These are phyloP conservation scores for Tuta absoluta DNA, from an alignment of 2,888 invertebrate species.

Conservation along the genomic window DNA sequence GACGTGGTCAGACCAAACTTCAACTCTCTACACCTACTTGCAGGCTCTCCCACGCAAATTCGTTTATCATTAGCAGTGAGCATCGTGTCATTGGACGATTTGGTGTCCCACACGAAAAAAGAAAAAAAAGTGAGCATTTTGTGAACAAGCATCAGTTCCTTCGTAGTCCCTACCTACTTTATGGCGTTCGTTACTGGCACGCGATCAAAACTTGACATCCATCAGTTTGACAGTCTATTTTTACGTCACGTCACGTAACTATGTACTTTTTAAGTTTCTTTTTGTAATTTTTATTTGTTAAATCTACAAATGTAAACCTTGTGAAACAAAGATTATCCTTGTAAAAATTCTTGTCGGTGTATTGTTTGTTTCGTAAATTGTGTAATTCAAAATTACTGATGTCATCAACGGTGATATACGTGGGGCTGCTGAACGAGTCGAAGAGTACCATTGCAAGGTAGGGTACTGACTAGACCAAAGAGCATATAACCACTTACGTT, in stretches of 20 bases:
- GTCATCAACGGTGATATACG: slow-evolving; percentile 83
- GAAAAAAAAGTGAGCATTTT: neutral
- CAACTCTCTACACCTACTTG: slow-evolving; percentile 55
- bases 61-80: slow-evolving; percentile 22
- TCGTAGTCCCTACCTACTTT: neutral
- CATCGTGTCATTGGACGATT: too few relatives aligned
- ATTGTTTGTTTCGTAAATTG: slow-evolving; percentile 35
- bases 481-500: too few relatives aligned
- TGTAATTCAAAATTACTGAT: slow-evolving; percentile 55
- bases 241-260: too few relatives aligned
- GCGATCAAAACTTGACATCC: slow-evolving; percentile 33
- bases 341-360: neutral
- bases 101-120: too few relatives aligned
- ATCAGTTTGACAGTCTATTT: neutral
- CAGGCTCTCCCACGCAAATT: slow-evolving; percentile 58
- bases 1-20: neutral
- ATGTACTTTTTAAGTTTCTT: neutral
- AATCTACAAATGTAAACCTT: neutral
- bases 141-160: neutral
- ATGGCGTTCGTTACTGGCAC: slow-evolving; percentile 50
- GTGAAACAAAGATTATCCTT: neutral
- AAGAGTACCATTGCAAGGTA: slow-evolving; percentile 84
- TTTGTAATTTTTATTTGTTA: neutral
- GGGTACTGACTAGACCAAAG: slow-evolving; percentile 41
- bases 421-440: slow-evolving; percentile 80